phyloP scores from a whole-genome alignment of 2,888 invertebrate species.

The Andricus quercusramuli region DNA sequence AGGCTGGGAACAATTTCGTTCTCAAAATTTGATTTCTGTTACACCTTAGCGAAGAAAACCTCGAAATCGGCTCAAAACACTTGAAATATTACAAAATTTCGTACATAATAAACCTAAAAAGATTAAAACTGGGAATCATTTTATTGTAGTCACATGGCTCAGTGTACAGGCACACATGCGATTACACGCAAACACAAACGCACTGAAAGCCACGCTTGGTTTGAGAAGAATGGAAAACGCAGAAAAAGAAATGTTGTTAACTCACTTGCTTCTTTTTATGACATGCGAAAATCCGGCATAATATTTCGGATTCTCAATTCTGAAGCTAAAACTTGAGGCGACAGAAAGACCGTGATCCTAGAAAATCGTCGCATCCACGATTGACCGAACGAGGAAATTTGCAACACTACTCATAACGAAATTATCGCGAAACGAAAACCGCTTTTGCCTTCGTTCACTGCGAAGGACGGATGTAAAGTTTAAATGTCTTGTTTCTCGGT shows the following conservation, averaged over 20 bases:
- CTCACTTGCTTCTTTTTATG: neutral
- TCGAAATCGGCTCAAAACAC: neutral
- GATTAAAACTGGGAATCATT: neutral
- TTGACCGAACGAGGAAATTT: neutral
- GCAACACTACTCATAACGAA: slow-evolving; percentile 26
- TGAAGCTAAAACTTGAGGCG: neutral
- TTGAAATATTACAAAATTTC: neutral
- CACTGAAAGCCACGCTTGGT: slow-evolving; percentile 27
- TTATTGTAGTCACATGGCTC: slow-evolving; percentile 27
- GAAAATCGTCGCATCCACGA: slow-evolving; percentile 16
- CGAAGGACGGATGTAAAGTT: neutral
- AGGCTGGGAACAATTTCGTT: neutral
- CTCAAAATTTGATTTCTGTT: neutral
- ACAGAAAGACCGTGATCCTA: slow-evolving; percentile 3
- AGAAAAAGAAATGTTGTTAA: neutral
- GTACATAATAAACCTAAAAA: neutral
- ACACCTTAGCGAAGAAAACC: neutral
- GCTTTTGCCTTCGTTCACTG: neutral
- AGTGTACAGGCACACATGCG: neutral
- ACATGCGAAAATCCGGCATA: neutral
- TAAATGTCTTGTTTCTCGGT: neutral
- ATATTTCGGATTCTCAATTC: neutral
- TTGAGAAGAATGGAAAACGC: neutral
- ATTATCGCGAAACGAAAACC: neutral
- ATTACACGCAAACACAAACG: slow-evolving; percentile 4